These are phyloP conservation scores for Caranx melampygus DNA, from an alignment of 2,113 vertebrate species.

Conservation along the genomic window DNA sequence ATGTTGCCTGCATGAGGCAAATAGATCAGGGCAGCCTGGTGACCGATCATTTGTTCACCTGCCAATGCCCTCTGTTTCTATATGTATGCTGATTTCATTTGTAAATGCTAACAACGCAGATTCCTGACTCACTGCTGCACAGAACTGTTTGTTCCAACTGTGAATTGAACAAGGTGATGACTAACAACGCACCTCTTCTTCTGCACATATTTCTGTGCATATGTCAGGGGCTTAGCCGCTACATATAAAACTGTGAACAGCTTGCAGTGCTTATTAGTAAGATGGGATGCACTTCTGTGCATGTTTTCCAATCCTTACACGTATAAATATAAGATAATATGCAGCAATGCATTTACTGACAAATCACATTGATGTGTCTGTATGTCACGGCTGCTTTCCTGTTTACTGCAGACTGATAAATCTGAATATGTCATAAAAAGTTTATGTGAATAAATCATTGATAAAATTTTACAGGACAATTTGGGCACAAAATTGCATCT, in stretches of 20 bases:
- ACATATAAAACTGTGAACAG: background rate
- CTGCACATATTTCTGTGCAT: conserved; percentile 16
- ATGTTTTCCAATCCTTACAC: background rate
- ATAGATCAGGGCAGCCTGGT: background rate
- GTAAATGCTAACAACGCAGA: conserved; percentile 6
- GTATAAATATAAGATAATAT: background rate
- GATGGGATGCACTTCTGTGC: background rate
- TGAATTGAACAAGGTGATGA: conserved; percentile 4
- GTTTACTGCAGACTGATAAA: no score
- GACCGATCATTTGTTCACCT: conserved; percentile 9
- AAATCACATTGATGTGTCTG: background rate
- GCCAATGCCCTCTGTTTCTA: background rate
- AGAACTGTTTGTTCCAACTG: conserved; percentile 2
- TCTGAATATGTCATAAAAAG: no score
- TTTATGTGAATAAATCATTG: background rate
- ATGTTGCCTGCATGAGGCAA: background rate
- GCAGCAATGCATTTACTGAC: no score
- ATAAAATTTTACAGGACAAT: background rate
- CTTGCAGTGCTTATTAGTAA: background rate
- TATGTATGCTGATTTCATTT: conserved; percentile 15
- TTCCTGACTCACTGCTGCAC: background rate
- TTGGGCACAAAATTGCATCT: background rate
- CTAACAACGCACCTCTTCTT: conserved; percentile 4
- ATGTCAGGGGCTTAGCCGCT: background rate
- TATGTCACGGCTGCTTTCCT: background rate